Evolutionary conservation across 1,140 invertebrate genomes (phyloP), one percentile per base, ranked within the genome.

Genomic region (Achatina immaculata): DNA sequence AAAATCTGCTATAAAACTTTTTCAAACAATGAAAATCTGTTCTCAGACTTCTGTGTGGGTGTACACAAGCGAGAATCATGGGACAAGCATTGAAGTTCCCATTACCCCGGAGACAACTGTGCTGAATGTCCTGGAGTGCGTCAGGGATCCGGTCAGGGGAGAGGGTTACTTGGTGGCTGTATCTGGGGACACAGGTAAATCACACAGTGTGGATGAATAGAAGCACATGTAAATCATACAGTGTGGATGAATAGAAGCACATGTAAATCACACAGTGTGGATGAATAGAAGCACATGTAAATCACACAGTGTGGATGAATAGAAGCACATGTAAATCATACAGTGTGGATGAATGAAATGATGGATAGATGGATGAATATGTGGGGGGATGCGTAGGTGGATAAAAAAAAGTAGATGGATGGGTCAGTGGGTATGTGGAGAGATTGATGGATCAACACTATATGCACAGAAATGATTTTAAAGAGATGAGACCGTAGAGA

Each of bases 31-130:
- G 34, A 14, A 21, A 4, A 24, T 69, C 68, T 69, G 9, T 69
- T 19, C 51, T 16, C 72, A 74, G 72, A 74, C 72, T 11, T 74
- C 72, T 1, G 42, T 74, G 28, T 74, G 42, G 42, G 72, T 74
- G 45, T 74, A 74, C 31, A 74, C 72, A 11, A 74, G 72, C n/a
- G 72, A 74, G 72, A 74, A 74, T 24, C 72, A 74, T 34, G 72
- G 72, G 24, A 21, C 72, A 1, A 74, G 42, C 42, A 74, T 74
- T 43, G 43, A 74, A 34, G 45, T 74, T 3, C 72, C 72, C 24
- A 16, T 74, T 2, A 74, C 72, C 24, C 72, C 72, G 1, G 43
- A 74, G 45, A 48, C 72, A 1, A 74, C 72, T 1, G 72, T 74
- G 21, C 16, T 43, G 31, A 43, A 74, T 36, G 34, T 74, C 21